phyloP scores from a whole-genome alignment of 2,888 invertebrate species.

The Nasonovia ribisnigri region DNA sequence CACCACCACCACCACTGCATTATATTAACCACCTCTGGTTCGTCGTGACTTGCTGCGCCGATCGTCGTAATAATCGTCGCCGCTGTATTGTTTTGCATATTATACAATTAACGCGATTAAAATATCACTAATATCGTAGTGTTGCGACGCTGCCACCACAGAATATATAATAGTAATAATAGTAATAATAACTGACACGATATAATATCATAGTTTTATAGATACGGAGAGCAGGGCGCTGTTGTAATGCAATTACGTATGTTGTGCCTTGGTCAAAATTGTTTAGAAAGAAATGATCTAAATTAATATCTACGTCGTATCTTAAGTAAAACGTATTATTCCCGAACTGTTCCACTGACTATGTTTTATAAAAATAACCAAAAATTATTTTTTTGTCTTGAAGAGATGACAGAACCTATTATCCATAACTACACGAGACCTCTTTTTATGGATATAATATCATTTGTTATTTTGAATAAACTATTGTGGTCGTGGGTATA shows the following conservation, averaged over 20 bases:
- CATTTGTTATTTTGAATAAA: constrained; percentile 12
- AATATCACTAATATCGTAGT: neutral
- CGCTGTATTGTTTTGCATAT: neutral
- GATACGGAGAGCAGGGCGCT: no score
- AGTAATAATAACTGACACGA: neutral
- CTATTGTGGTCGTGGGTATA: neutral
- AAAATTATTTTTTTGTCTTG: neutral
- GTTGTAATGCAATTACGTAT: neutral
- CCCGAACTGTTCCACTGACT: neutral
- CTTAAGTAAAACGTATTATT: neutral
- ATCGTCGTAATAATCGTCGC: neutral
- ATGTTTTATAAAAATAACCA: neutral
- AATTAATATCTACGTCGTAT: neutral
- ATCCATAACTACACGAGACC: neutral
- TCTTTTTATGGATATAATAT: neutral
- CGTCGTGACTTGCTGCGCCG: neutral
- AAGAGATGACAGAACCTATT: neutral
- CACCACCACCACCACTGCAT: no score
- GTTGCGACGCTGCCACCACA: no score
- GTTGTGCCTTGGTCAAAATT: neutral
- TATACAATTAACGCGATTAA: neutral
- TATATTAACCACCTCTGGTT: neutral
- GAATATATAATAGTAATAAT: neutral
- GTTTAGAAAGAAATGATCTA: neutral
- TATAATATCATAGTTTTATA: neutral